A percentile compares a stretch with the other conserved stretches of the same genome.
phyloP scores from a whole-genome alignment of 2,797 vertebrate species.

The Loriculus beryllinus region DNA sequence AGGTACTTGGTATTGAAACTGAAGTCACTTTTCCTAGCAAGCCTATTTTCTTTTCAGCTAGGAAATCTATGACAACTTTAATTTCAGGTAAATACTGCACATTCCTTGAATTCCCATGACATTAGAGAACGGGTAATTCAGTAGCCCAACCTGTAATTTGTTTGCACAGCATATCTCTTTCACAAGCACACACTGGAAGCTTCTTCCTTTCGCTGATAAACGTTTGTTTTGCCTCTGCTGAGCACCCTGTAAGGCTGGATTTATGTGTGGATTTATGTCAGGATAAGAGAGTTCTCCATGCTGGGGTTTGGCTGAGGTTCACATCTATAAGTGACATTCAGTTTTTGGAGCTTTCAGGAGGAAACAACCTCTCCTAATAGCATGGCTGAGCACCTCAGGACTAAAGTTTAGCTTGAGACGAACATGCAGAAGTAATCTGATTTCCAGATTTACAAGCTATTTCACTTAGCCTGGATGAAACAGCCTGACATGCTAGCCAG shows the following conservation, averaged over 20 bases:
- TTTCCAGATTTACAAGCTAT: not conserved
- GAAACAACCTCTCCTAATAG: not conserved
- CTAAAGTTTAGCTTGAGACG: not conserved
- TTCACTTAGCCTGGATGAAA: not conserved
- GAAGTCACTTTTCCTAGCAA: not conserved
- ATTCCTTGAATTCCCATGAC: not conserved
- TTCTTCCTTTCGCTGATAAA: constrained; percentile 8
- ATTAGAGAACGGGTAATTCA: not conserved
- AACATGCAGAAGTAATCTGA: not conserved
- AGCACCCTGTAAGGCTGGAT: not conserved
- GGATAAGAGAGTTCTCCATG: not conserved
- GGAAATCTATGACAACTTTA: not conserved
- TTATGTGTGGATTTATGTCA: not conserved
- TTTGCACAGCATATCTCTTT: not conserved
- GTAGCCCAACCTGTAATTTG: not conserved
- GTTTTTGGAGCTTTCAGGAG: not conserved
- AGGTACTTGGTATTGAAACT: not conserved
- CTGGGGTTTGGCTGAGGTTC: not conserved
- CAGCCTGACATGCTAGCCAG: not conserved
- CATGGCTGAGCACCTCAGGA: not conserved
- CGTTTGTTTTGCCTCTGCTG: not conserved
- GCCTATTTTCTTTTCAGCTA: not conserved
- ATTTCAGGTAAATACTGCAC: not conserved
- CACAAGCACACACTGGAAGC: not conserved
- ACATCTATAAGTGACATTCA: fast-evolving